Evolutionary conservation across 2,113 vertebrate species (phyloP).

Genomic region (Pangasianodon hypophthalmus): DNA sequence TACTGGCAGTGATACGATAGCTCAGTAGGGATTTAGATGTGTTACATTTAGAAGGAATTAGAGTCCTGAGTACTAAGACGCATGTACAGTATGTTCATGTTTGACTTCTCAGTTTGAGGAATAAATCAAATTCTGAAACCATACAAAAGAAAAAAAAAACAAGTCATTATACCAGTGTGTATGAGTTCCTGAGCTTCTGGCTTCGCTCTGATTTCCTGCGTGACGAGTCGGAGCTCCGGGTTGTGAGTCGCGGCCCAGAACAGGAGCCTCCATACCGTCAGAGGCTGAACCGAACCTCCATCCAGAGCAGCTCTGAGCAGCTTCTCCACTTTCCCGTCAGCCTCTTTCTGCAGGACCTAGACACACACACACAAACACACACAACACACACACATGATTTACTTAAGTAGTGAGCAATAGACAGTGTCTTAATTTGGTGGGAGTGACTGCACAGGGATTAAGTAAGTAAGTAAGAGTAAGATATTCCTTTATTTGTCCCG

Average conservation of each 20-base stretch:
- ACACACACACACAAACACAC: constrained; percentile 19
- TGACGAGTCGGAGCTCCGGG: constrained; percentile 56
- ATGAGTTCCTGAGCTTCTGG: constrained; percentile 64
- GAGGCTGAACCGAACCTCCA: constrained; percentile 58
- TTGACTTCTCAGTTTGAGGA: background rate
- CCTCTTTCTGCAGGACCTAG: constrained; percentile 57
- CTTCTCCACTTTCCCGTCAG: constrained; percentile 49
- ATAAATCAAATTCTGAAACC: background rate
- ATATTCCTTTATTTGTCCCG: too few relatives aligned
- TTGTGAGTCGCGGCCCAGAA: constrained; percentile 55
- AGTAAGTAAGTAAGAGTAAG: too few relatives aligned
- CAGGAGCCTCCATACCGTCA: constrained; percentile 72
- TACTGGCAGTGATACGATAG: background rate
- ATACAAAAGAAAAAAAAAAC: background rate
- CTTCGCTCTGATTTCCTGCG: constrained; percentile 70
- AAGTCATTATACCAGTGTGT: constrained; percentile 58
- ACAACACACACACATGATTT: background rate
- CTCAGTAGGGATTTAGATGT: background rate
- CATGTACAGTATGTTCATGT: background rate
- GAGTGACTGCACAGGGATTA: background rate
- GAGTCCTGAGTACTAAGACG: background rate
- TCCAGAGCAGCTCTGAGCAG: constrained; percentile 67
- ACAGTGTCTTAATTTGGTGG: background rate
- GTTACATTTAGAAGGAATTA: background rate
- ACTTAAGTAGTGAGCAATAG: background rate